Percentiles rank a stretch among this genome's conserved stretches.
phyloP scores from a whole-genome alignment of 2,113 vertebrate genomes.

The Ptilorrhoa leucosticta region DNA sequence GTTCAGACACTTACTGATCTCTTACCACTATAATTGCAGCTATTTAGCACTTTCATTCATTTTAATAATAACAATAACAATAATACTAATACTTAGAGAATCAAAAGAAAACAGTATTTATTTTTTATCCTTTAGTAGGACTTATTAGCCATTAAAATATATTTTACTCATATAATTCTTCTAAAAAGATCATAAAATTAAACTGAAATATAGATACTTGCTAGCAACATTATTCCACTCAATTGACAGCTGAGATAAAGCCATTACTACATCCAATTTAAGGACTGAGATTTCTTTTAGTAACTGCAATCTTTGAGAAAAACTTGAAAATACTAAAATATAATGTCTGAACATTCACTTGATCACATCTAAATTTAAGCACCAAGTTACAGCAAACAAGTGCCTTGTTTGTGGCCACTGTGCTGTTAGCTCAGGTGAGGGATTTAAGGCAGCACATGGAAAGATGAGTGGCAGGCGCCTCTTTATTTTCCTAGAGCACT shows the following conservation, averaged over 20 bases:
- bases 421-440: neutral
- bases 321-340: neutral
- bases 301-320: neutral
- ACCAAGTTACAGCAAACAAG: neutral
- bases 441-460: neutral
- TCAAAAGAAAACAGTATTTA: neutral
- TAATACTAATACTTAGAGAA: neutral
- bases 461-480: neutral
- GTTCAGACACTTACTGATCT: conserved; percentile 42
- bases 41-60: conserved; percentile 49
- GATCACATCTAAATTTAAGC: neutral
- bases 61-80: neutral
- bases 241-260: neutral
- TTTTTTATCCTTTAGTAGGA: neutral
- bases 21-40: neutral
- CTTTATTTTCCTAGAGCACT: neutral
- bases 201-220: neutral
- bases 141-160: conserved; percentile 44
- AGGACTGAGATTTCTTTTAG: neutral
- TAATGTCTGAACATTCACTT: neutral
- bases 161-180: conserved; percentile 17
- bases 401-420: neutral
- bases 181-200: conserved; percentile 31
- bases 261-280: neutral
- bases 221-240: conserved; percentile 22